Percentiles rank a stretch among this genome's conserved stretches.
These are phyloP conservation scores for Mallateleia sp. DNA, from an alignment of 2,888 invertebrate species.

Conservation along the genomic window DNA sequence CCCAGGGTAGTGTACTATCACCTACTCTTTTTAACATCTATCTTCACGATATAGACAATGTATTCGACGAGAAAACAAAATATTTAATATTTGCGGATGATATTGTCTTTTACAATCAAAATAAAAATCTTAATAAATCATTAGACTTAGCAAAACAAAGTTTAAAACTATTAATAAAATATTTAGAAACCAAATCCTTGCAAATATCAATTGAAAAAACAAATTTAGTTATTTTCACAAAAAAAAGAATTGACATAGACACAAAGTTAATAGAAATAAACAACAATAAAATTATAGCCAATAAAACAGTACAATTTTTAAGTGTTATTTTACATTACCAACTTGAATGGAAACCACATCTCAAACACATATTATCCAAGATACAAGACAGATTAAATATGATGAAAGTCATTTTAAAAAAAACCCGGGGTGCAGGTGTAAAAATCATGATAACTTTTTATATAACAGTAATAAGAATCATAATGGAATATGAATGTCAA, in stretches of 20 bases:
- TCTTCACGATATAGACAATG: too few species aligned
- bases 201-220: background rate
- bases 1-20: too few species aligned
- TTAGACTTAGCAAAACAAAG: too few species aligned
- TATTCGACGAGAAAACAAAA: background rate
- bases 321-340: background rate
- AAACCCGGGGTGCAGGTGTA: background rate
- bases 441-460: constrained; percentile 19
- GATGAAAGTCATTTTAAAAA: background rate
- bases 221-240: background rate
- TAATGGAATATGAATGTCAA: background rate
- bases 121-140: too few species aligned
- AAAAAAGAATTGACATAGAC: background rate
- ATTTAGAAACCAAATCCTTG: background rate
- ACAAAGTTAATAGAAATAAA: background rate
- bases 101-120: background rate
- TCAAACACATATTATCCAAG: background rate
- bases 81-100: background rate
- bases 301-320: background rate
- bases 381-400: background rate
- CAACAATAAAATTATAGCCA: background rate
- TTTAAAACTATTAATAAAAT: too few species aligned
- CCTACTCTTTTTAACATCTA: too few species aligned
- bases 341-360: background rate
- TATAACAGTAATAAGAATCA: background rate